A percentile compares a stretch with the other conserved stretches of the same genome.
phyloP scores from a whole-genome alignment of 2,113 vertebrate species.

The Euleptes europaea region DNA sequence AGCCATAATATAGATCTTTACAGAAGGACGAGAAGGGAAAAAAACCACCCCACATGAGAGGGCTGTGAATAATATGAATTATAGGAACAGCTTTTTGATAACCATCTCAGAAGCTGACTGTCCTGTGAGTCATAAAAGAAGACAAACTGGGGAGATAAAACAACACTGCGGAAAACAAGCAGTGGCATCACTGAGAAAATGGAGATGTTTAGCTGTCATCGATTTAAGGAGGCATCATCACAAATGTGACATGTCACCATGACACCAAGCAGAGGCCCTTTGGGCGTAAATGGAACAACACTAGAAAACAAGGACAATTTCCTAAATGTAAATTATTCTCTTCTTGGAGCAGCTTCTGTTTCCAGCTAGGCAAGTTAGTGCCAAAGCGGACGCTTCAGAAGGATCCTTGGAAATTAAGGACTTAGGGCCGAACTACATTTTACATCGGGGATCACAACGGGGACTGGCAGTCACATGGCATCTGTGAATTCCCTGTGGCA shows the following conservation, averaged over 20 bases:
- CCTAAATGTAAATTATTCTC: background rate
- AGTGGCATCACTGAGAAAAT: background rate
- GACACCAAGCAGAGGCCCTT: background rate
- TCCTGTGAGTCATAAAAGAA: slow-evolving; percentile 40
- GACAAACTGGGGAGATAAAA: slow-evolving; percentile 20
- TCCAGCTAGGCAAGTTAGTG: background rate
- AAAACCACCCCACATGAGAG: slow-evolving; percentile 1
- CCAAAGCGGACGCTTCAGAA: background rate
- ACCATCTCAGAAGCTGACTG: slow-evolving; percentile 17
- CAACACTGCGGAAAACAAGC: slow-evolving; percentile 15
- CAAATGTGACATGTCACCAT: background rate
- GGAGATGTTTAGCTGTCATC: background rate
- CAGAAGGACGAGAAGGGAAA: slow-evolving; percentile 40
- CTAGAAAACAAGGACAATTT: background rate
- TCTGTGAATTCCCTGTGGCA: no score
- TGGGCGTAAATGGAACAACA: background rate
- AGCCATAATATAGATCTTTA: slow-evolving; percentile 54
- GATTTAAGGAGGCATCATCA: slow-evolving; percentile 5
- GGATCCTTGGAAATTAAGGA: background rate
- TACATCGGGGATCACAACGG: no score
- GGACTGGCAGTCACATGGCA: no score
- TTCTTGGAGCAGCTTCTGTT: background rate
- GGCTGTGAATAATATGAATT: slow-evolving; percentile 32
- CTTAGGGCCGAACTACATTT: background rate
- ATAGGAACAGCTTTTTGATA: slow-evolving; percentile 30